Conservation (phyloP, 2,113 vertebrate genomes). For the Campylomormyrus numenius region DNA sequence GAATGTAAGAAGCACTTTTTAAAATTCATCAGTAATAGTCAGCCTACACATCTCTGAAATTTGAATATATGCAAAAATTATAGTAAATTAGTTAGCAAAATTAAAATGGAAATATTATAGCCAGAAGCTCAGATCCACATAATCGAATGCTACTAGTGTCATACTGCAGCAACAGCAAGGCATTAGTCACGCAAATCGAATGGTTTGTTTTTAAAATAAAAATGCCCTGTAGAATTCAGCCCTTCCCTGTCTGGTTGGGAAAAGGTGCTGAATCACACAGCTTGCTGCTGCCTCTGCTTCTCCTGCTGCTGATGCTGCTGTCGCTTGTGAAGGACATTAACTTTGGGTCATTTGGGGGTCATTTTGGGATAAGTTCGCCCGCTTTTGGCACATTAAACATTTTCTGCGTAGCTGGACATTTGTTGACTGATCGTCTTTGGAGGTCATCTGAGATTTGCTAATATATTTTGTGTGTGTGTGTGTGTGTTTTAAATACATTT, state of each 20-base stretch:
- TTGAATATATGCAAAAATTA: background rate
- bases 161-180: background rate
- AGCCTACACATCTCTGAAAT: background rate
- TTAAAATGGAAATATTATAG: constrained; percentile 6
- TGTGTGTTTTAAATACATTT: background rate
- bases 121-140: background rate
- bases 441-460: background rate
- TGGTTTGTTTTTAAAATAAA: background rate
- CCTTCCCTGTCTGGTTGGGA: background rate
- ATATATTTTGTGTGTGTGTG: background rate
- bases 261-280: background rate
- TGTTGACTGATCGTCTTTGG: background rate
- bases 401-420: background rate
- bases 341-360: background rate
- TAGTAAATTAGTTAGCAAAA: background rate
- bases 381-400: background rate
- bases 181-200: background rate
- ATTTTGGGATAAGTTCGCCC: background rate
- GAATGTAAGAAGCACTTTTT: background rate
- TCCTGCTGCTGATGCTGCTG: background rate
- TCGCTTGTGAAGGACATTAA: background rate
- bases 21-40: background rate
- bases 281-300: background rate
- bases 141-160: background rate
- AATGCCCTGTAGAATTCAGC: background rate